Evolutionary conservation across 2,113 vertebrate genomes (phyloP).

Genomic region (Psephotus haematonotus): DNA sequence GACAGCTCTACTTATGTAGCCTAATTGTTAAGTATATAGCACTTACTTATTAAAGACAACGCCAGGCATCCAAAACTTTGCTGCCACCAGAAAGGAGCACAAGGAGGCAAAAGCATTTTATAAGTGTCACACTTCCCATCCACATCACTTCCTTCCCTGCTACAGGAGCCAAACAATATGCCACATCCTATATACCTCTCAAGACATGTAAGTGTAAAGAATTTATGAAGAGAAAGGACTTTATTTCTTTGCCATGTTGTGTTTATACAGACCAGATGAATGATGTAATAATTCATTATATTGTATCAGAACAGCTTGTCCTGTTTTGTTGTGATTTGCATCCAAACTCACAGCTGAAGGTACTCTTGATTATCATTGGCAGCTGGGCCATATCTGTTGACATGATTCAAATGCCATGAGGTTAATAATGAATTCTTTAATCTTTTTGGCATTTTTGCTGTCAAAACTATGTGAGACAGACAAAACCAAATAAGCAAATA

Average conservation of each 20-base stretch:
- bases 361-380: slow-evolving; percentile 26
- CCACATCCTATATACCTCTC: not conserved
- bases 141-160: not conserved
- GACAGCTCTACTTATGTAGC: slow-evolving; percentile 32
- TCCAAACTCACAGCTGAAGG: slow-evolving; percentile 44
- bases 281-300: slow-evolving; percentile 26
- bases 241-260: not conserved
- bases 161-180: not conserved
- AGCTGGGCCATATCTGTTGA: slow-evolving; percentile 22
- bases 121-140: not conserved
- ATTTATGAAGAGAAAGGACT: not conserved
- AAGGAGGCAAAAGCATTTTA: not conserved
- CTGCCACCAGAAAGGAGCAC: not conserved
- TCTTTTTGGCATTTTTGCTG: slow-evolving; percentile 37
- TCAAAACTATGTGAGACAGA: not conserved
- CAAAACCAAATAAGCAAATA: slow-evolving; percentile 14
- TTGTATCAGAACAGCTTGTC: slow-evolving; percentile 17
- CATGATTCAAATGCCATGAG: slow-evolving; percentile 2
- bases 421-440: slow-evolving; percentile 41
- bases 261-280: slow-evolving; percentile 12
- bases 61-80: not conserved
- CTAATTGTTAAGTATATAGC: slow-evolving; percentile 5
- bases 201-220: not conserved
- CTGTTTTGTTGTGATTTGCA: slow-evolving; percentile 33
- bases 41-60: not conserved